Base-by-base conservation (phyloP, 2,888 invertebrate species). In the Aleiodes leptofemur region DNA sequence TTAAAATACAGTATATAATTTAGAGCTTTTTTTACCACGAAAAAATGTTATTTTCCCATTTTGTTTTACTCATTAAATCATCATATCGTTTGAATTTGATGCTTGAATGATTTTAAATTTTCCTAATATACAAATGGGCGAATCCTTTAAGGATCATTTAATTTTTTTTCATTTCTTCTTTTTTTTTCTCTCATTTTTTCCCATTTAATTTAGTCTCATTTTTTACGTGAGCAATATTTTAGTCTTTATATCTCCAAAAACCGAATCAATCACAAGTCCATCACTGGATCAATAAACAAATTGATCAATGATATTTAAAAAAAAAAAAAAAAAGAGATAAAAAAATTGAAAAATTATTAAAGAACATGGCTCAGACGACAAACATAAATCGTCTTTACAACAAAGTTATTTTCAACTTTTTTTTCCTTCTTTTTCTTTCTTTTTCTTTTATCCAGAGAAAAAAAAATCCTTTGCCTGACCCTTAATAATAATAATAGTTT, bases 401-500 rank as follows among this genome's bases (percentile, higher is more conserved):
- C 38, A 38, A 38, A 38, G 38, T 3, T 8, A 38, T 57, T 72
- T 69, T 31, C 80, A 74, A 79, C 74, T 73, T 57, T 76, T 74
- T 73, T 76, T 23, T 23, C 2, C 23, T 1, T 71, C 51, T 74
- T 13, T 74, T 34, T 71, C 64, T 66, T 14, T 8, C 6, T 11
- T 56, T 16, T 56, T 6, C 4, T 56, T 56, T 23, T 56, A 43
- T 48, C 64, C 64, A 14, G 38, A 64, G 76, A 73, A 76, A 78
- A 74, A 78, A 78, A 78, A 78, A 57, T 14, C n/a, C 48, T 76
- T 79, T 85, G 85, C 83, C 87, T 86, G 87, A 88, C 86, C 85
- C 88, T 88, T 89, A 89, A 88, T 89, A 88, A 77, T 77, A 77
- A 87, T 89, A 89, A 89, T 89, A 89, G 87, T 88, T 89, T 89